Evolutionary conservation across 2,113 vertebrate species (phyloP), one percentile per base, ranked within the genome.

Genomic region (Thalassoma bifasciatum): DNA sequence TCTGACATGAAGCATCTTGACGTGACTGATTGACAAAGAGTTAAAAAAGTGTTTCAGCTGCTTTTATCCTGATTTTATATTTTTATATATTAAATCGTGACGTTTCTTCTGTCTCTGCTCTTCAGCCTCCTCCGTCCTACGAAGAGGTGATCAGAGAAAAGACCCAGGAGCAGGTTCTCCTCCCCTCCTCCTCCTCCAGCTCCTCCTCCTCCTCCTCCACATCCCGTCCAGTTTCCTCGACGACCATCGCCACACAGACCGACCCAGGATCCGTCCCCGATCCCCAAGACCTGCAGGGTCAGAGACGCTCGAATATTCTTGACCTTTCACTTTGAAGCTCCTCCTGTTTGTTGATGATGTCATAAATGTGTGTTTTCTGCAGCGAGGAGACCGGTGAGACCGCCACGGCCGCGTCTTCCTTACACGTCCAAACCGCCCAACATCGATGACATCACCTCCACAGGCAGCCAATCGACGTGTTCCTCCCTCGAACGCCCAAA

Each of bases 71-170:
- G n/a, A n/a, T n/a, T n/a, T n/a, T n/a, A n/a, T n/a, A n/a, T n/a
- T n/a, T n/a, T n/a, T n/a, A n/a, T n/a, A n/a, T n/a, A n/a, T n/a
- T n/a, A n/a, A n/a, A n/a, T n/a, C n/a, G n/a, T n/a, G n/a, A 6
- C 30, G 30, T 30, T 6, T 30, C 30, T 30, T 3, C 30, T 30
- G 0, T n/a, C 8, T 34, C 26, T 57, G 34, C 8, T 11, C 50
- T 16, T 66, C 69, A 99, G 97, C 96, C 96, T n/a, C 97, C 98
- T 1, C 97, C 98, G 0, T 98, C 98, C 1, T 99, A 99, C 6
- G 97, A 99, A 76, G 96, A 99, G 92, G 98, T 99, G 88, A 98
- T 99, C 92, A 95, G 95, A 89, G 97, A 99, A 93, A 99, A 98
- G 88, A 96, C 93, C 44, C 97, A 96, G 90, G 97, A 98, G 77